A percentile compares a stretch with the other conserved stretches of the same genome.
Evolutionary conservation across 2,888 invertebrate genomes (phyloP).

Genomic region (Hylaea fasciaria): DNA sequence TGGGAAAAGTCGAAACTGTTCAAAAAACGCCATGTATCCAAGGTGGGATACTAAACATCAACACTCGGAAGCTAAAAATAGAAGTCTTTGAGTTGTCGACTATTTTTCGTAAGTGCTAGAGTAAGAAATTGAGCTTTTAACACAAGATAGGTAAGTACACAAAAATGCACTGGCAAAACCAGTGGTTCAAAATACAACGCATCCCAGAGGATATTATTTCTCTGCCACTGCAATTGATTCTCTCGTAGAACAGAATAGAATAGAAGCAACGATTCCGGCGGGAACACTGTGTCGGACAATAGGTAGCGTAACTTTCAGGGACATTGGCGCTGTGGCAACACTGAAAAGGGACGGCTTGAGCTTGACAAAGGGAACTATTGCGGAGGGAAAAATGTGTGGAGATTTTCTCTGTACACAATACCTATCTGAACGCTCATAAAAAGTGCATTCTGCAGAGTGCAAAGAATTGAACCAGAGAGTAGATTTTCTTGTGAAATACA

Average conservation of each 20-base stretch:
- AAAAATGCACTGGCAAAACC: slow-evolving; percentile 30
- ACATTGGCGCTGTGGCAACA: slow-evolving; percentile 26
- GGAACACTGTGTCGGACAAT: slow-evolving; percentile 59
- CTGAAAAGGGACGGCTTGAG: slow-evolving; percentile 25
- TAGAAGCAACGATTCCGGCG: slow-evolving; percentile 56
- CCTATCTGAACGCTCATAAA: not conserved
- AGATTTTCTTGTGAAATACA: not conserved
- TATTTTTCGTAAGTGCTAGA: not conserved
- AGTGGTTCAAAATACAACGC: slow-evolving; percentile 42
- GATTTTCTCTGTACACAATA: slow-evolving; percentile 10
- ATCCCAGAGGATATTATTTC: slow-evolving; percentile 51
- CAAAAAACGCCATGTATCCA: not conserved
- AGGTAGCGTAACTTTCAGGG: slow-evolving; percentile 54
- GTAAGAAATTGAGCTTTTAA: slow-evolving; percentile 8
- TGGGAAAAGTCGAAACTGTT: slow-evolving; percentile 5
- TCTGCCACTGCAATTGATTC: slow-evolving; percentile 54
- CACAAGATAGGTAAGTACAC: slow-evolving; percentile 4
- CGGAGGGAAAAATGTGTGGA: slow-evolving; percentile 7
- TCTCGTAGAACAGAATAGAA: slow-evolving; percentile 47
- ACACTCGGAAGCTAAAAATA: too few species aligned
- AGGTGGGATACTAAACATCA: too few species aligned
- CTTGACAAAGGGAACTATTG: not conserved
- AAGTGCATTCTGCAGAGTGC: not conserved
- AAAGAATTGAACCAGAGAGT: not conserved
- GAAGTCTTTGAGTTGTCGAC: not conserved